These are phyloP conservation scores for Drosophila suzukii DNA, from an alignment of 1,140 invertebrate genomes.

Conservation along the genomic window DNA sequence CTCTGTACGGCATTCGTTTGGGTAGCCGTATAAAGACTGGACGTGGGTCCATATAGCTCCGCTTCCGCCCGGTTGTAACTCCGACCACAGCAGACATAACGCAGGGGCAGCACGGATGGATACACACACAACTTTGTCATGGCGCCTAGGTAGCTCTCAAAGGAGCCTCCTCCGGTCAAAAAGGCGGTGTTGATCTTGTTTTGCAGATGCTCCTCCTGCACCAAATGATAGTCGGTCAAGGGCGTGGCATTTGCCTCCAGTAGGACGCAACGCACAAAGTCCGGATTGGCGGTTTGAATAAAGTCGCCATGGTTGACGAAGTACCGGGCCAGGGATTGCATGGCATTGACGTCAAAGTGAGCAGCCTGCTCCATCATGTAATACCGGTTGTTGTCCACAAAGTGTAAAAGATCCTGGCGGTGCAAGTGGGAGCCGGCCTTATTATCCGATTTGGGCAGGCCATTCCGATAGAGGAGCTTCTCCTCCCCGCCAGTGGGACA, in stretches of 20 bases:
- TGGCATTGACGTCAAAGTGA: constrained; percentile 86
- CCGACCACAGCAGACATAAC: constrained; percentile 86
- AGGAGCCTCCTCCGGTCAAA: constrained; percentile 87
- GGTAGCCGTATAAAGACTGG: constrained; percentile 86
- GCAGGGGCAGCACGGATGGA: constrained; percentile 86
- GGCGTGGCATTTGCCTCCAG: constrained; percentile 87
- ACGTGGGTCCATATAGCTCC: constrained; percentile 26
- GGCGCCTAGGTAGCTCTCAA: constrained; percentile 87
- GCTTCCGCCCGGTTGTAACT: constrained; percentile 85
- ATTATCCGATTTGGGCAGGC: neutral
- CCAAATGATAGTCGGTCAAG: constrained; percentile 85
- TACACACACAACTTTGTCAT: constrained; percentile 86
- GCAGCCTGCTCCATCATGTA: constrained; percentile 87
- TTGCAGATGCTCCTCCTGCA: constrained; percentile 84
- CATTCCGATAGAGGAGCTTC: constrained; percentile 84
- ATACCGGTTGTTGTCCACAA: constrained; percentile 84
- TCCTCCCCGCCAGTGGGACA: constrained; percentile 85
- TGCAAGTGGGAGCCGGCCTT: constrained; percentile 53
- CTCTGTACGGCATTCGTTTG: constrained; percentile 86
- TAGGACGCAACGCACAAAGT: constrained; percentile 87
- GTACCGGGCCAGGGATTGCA: constrained; percentile 84
- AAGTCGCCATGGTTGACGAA: constrained; percentile 84
- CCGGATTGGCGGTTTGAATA: constrained; percentile 86
- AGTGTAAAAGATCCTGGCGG: constrained; percentile 85
- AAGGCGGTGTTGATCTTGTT: constrained; percentile 85